phyloP scores from a whole-genome alignment of 2,888 invertebrate species.

The Chloroclysta siterata region DNA sequence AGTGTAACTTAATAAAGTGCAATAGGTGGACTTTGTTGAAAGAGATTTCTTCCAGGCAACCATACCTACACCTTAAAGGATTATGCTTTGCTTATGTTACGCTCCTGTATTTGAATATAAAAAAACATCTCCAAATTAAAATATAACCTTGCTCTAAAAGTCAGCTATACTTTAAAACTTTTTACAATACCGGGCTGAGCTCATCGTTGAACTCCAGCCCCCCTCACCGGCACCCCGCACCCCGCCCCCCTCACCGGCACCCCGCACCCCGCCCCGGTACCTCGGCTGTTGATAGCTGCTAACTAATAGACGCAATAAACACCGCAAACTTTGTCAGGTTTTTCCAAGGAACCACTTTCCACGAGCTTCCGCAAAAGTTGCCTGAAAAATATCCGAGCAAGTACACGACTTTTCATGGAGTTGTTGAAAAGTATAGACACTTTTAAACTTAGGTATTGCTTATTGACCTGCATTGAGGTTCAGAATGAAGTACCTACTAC shows the following conservation, averaged over 20 bases:
- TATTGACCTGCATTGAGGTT: no score
- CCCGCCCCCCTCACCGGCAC: no score
- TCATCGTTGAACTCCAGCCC: constrained; percentile 4
- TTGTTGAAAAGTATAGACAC: not conserved
- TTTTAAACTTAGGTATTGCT: no score
- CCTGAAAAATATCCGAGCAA: constrained; percentile 18
- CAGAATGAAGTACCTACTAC: no score
- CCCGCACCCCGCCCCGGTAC: no score
- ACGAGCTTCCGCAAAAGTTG: constrained; percentile 25
- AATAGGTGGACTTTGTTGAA: no score
- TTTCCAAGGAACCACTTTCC: constrained; percentile 32
- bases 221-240: not conserved
- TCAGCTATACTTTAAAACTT: constrained; percentile 8
- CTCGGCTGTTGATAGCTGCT: constrained; percentile 35
- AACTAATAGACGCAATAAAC: constrained; percentile 44
- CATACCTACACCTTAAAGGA: no score
- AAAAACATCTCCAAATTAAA: not conserved
- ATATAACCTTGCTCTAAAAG: not conserved
- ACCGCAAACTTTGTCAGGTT: constrained; percentile 36
- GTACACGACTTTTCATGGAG: constrained; percentile 4
- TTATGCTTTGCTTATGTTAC: no score
- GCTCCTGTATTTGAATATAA: not conserved
- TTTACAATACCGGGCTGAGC: not conserved
- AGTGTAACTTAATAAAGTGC: no score
- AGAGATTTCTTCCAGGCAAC: no score